Base-by-base conservation (phyloP, 2,797 vertebrate species). In the Ispidina lecontei region DNA sequence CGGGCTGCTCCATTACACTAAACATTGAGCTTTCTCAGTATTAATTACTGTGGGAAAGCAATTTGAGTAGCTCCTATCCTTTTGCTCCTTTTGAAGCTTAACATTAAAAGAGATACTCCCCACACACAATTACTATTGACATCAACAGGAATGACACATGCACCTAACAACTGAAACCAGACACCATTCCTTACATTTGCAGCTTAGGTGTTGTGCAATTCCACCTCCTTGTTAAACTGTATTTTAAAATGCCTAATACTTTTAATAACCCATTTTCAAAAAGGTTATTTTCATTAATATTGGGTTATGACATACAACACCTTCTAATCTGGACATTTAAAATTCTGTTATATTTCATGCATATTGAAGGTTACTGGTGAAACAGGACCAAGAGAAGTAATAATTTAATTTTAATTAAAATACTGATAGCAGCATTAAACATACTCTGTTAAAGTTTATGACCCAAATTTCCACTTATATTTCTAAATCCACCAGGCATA, bases 121-220 rank as follows among this genome's bases (percentile, higher is more conserved):
- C 22, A 19, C 0, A 2, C 55, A 51, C n/a, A 55, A n/a, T 37
- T 77, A 10, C 14, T 35, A 14, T 47, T 65, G 60, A 73, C 12
- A 26, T 54, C 68, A 83, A 70, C 1, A 1, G 71, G 41, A 71
- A 64, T 54, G 83, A 77, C 64, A 91, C 7, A 18, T 19, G 15
- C 10, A 41, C 58, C 35, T 35, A 59, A 46, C 11, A 65, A 37
- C 49, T 31, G 69, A 88, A 95, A 93, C 33, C 29, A 55, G 65
- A 67, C 11, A 35, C 47, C 16, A 8, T 74, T 86, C 71, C 84
- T 89, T 85, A 22, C 41, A 73, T 73, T 91, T 95, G 35, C 79
- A 86, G 58, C 89, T 93, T 81, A 74, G 14, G 37, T 39, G 58
- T 84, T 87, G 84, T 80, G 71, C 60, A 87, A 92, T 39, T 51